Conservation (phyloP, 2,113 vertebrate genomes). For the Poeciliopsis prolifica region DNA sequence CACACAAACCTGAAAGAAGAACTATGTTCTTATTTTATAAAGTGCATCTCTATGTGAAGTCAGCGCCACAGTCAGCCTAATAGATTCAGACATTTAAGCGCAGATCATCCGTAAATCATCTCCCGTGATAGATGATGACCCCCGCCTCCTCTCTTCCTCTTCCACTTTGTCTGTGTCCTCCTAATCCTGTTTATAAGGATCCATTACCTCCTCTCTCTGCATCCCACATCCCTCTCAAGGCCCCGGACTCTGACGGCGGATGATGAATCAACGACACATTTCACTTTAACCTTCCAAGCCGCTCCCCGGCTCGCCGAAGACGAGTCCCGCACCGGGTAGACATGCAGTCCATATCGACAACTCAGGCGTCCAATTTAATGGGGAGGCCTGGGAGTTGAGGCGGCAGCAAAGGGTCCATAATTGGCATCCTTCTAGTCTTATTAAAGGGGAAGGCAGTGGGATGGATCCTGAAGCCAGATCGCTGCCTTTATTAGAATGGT, state of each 20-base stretch:
- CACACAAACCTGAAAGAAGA: background rate
- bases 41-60: background rate
- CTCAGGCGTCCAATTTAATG: constrained; percentile 77
- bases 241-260: constrained; percentile 38
- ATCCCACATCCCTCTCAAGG: constrained; percentile 47
- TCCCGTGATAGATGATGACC: constrained; percentile 37
- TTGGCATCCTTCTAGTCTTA: constrained; percentile 83
- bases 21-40: background rate
- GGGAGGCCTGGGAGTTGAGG: constrained; percentile 73
- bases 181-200: constrained; percentile 45
- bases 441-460: constrained; percentile 70
- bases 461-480: constrained; percentile 60
- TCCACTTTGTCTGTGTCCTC: constrained; percentile 32
- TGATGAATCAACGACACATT: constrained; percentile 57
- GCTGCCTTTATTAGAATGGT: constrained; percentile 61
- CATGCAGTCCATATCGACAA: constrained; percentile 60
- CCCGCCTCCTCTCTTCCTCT: constrained; percentile 2
- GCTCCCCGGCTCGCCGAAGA: constrained; percentile 4
- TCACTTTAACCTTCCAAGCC: constrained; percentile 43
- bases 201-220: constrained; percentile 44
- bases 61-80: background rate
- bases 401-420: constrained; percentile 74
- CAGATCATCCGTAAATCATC: constrained; percentile 34
- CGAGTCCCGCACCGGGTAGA: constrained; percentile 40
- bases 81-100: constrained; percentile 28